phyloP scores from a whole-genome alignment of 2,888 invertebrate genomes.

The Drosophila ustulata region DNA sequence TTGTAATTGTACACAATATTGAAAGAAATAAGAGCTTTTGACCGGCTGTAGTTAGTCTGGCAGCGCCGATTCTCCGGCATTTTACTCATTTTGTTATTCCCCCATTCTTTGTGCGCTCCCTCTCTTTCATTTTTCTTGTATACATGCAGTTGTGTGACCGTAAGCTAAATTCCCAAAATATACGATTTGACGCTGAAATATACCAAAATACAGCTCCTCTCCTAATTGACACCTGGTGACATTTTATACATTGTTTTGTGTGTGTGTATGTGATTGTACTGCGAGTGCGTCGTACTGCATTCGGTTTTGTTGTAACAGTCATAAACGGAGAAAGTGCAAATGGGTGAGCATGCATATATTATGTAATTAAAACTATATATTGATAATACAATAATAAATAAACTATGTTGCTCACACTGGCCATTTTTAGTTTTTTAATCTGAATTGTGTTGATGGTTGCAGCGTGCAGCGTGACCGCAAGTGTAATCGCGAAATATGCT shows the following conservation, averaged over 20 bases:
- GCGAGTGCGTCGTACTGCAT: slow-evolving; percentile 61
- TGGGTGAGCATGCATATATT: slow-evolving; percentile 36
- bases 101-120: slow-evolving; percentile 45
- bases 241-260: not conserved
- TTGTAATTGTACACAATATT: not conserved
- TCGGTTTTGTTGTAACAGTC: slow-evolving; percentile 25
- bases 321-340: slow-evolving; percentile 21
- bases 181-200: not conserved
- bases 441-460: not conserved
- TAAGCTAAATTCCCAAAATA: not conserved
- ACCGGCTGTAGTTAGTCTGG: slow-evolving; percentile 38
- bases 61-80: slow-evolving; percentile 52
- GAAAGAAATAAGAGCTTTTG: not conserved
- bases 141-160: slow-evolving; percentile 50
- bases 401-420: not conserved
- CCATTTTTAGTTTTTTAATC: not conserved
- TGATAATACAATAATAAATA: not conserved
- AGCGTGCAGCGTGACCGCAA: slow-evolving; percentile 1
- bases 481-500: not conserved
- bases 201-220: not conserved
- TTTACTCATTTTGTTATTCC: slow-evolving; percentile 58
- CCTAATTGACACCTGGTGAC: not conserved
- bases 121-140: slow-evolving; percentile 50
- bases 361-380: not conserved
- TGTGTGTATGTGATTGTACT: slow-evolving; percentile 50